Evolutionary conservation across 2,888 invertebrate genomes (phyloP).

Genomic region (Rhamnusium bicolor): DNA sequence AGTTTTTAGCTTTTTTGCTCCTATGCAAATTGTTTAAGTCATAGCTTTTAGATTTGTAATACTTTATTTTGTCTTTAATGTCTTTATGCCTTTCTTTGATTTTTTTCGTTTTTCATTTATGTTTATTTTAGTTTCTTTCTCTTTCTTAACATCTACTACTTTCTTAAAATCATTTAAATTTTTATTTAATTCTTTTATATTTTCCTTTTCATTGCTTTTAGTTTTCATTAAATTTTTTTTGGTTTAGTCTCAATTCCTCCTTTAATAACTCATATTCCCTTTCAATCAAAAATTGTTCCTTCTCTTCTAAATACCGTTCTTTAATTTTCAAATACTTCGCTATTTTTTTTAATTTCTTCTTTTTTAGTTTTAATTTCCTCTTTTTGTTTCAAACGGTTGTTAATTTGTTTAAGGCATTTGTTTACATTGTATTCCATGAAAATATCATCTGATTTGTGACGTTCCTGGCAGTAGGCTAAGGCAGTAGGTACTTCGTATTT

Average conservation of each 20-base stretch:
- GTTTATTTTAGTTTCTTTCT: background rate
- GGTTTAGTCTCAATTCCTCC: background rate
- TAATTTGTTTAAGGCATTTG: constrained; percentile 34
- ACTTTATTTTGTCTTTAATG: background rate
- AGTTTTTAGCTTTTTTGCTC: background rate
- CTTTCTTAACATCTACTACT: too few relatives aligned
- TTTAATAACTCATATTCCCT: constrained; percentile 33
- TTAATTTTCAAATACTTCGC: constrained; percentile 36
- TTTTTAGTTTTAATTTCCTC: constrained; percentile 1
- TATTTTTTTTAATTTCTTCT: constrained; percentile 19
- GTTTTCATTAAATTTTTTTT: background rate
- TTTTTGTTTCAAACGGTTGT: constrained; percentile 17
- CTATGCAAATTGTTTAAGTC: background rate
- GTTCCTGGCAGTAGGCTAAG: constrained; percentile 34
- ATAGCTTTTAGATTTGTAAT: background rate
- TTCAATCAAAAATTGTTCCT: constrained; percentile 37
- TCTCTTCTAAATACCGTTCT: constrained; percentile 33
- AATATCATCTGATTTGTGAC: constrained; percentile 33
- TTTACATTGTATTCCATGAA: constrained; percentile 25
- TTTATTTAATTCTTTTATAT: background rate
- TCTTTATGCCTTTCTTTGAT: background rate
- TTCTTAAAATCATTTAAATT: background rate
- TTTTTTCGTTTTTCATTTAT: background rate
- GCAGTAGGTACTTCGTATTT: constrained; percentile 33
- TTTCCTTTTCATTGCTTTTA: background rate